Base-by-base conservation (phyloP, 2,888 invertebrate genomes). In the Drosophila paranaensis region DNA sequence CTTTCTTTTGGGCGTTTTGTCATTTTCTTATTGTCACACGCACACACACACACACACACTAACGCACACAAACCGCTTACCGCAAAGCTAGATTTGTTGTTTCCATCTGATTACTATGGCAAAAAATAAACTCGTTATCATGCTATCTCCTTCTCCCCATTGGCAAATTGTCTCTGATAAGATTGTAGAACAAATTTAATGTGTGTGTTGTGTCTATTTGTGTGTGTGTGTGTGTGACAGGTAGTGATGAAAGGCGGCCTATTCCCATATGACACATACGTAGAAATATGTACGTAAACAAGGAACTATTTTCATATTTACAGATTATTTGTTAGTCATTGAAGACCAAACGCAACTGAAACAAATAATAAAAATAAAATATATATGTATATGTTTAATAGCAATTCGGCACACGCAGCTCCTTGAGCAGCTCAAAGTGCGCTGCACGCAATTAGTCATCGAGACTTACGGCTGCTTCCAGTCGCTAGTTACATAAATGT, bases 401-500 rank as follows among this genome's bases (percentile, higher is more conserved):
- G 65, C 39, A 37, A 55, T 43, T 55, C 35, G 51, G 16, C 46
- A 13, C 20, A 67, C 40, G 16, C 33, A 43, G 40, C 57, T 75
- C 57, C 54, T 56, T 70, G 64, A 65, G 43, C 64, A 66, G 27
- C 63, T 63, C 48, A 40, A 62, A 60, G 13, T 56, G 20, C 43
- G 46, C 10, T 51, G 60, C 60, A 51, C 46, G 48, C 40, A 73
- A 79, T 79, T 76, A 79, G 77, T 79, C 79, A 79, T 79, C 70
- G 53, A 39, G 60, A 40, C 50, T 66, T 55, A 14, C 60, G 10
- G 25, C 39, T 69, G 25, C 35, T 13, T 56, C 54, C 60, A n/a
- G 27, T 62, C 71, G 30, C 66, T 56, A 63, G 83, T 85, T 85
- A 88, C 74, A 86, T 88, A 85, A 81, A 84, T 79, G 83, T 88